These are phyloP conservation scores for Eurypyga helias DNA, from an alignment of 2,113 vertebrate species.

Conservation along the genomic window DNA sequence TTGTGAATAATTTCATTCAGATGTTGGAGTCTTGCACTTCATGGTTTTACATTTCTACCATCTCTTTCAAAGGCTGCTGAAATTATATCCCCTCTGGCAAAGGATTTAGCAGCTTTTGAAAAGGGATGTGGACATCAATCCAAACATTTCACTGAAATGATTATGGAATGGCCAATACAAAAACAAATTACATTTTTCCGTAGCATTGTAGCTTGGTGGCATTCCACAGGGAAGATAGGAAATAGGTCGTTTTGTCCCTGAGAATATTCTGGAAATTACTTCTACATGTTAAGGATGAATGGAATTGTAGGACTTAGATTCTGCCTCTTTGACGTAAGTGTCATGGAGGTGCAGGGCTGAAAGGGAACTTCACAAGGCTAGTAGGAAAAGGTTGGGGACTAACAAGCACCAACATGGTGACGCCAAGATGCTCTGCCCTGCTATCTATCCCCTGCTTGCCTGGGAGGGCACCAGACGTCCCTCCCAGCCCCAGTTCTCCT, in stretches of 20 bases:
- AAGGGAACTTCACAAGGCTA: background rate
- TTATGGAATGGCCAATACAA: background rate
- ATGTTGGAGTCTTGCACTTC: background rate
- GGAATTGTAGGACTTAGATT: background rate
- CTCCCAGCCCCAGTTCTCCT: background rate
- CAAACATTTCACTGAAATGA: background rate
- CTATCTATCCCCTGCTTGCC: background rate
- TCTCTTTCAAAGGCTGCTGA: background rate
- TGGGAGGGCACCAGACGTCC: background rate
- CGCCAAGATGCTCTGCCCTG: background rate
- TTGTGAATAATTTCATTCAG: background rate
- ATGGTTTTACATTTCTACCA: background rate
- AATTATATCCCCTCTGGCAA: background rate
- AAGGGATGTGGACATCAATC: background rate
- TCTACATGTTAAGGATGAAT: background rate
- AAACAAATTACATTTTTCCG: background rate
- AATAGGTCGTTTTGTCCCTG: background rate
- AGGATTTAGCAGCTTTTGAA: background rate
- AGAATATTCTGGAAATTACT: background rate
- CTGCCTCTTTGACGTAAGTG: background rate
- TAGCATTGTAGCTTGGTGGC: background rate
- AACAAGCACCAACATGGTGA: background rate
- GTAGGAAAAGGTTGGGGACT: background rate
- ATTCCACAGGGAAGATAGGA: background rate
- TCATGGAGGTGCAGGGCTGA: background rate